Conservation (phyloP, 2,888 invertebrate genomes). For the Heliconius hortense region DNA sequence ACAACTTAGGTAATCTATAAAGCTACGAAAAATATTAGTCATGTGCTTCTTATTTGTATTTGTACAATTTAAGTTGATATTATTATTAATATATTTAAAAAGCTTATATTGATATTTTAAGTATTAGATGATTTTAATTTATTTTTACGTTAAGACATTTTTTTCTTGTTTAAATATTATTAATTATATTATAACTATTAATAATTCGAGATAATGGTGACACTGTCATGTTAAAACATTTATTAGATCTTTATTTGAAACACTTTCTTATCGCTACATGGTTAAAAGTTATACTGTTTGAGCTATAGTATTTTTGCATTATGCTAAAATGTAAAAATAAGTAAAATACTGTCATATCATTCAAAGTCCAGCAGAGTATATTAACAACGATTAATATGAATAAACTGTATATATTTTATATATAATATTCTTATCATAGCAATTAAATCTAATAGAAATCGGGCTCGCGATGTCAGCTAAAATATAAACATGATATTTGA, state of each 20-base stretch:
- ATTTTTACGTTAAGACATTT: too few relatives aligned
- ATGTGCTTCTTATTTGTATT: too few relatives aligned
- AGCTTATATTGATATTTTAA: too few relatives aligned
- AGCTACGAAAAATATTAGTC: too few relatives aligned
- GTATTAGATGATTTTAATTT: too few relatives aligned
- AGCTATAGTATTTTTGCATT: neutral
- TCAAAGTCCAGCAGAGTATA: neutral
- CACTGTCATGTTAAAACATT: neutral
- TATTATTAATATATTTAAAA: too few relatives aligned
- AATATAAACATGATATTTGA: neutral
- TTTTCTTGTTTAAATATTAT: too few relatives aligned
- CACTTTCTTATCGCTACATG: neutral
- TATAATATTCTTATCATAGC: neutral
- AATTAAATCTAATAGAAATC: neutral
- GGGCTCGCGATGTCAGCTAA: neutral
- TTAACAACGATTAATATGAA: neutral
- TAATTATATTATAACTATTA: too few relatives aligned
- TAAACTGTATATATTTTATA: neutral
- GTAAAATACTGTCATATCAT: neutral
- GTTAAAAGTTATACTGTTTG: neutral
- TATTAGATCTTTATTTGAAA: neutral
- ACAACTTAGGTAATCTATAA: too few relatives aligned
- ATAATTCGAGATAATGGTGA: neutral
- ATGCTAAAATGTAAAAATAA: neutral
- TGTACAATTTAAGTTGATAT: too few relatives aligned